Base-by-base conservation (phyloP, 2,797 vertebrate genomes). In the Gymnodraco acuticeps region DNA sequence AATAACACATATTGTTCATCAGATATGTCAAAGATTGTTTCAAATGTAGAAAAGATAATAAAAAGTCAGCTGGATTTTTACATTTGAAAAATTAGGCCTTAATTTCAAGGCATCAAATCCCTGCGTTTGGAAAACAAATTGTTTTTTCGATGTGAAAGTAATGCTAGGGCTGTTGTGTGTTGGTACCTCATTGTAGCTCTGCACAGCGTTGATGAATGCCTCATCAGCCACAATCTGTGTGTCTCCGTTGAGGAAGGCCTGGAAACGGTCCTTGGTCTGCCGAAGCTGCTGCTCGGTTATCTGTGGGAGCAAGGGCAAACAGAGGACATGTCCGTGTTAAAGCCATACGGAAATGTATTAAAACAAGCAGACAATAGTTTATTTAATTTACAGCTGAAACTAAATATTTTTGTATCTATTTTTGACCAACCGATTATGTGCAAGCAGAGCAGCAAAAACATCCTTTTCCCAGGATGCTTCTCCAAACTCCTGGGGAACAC, bases 141-240 rank as follows among this genome's bases (percentile, higher is more conserved):
- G 48, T 9, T 19, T 38, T 71, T 8, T 64, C 56, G 41, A 17
- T 78, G 42, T 73, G 51, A 69, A 19, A 61, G 53, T 58, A 69
- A 43, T 56, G 33, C 54, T 54, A 10, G 46, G 47, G 53, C 51
- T 56, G 55, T 48, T 52, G 23, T 9, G 50, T 31, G 65, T 77
- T 51, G 16, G 48, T 96, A 99, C 98, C 97, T 99, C 98, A 0
- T 96, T 97, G 94, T 97, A 99, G 94, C 98, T 99, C 95, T 99
- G 98, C 84, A 99, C 98, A 8, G 98, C 98, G 0, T 99, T 99
- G 95, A 99, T 99, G 93, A 99, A 99, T 11, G 98, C 98, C 92
- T 99, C 98, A 23, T 99, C 98, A 17, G 98, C 98, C 90, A 99
- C 98, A 66, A 99, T 99, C 93, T 99, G 98, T 3, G 98, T 99